These are phyloP conservation scores for Hemiprocne comata DNA, from an alignment of 2,113 vertebrate species.

Conservation along the genomic window DNA sequence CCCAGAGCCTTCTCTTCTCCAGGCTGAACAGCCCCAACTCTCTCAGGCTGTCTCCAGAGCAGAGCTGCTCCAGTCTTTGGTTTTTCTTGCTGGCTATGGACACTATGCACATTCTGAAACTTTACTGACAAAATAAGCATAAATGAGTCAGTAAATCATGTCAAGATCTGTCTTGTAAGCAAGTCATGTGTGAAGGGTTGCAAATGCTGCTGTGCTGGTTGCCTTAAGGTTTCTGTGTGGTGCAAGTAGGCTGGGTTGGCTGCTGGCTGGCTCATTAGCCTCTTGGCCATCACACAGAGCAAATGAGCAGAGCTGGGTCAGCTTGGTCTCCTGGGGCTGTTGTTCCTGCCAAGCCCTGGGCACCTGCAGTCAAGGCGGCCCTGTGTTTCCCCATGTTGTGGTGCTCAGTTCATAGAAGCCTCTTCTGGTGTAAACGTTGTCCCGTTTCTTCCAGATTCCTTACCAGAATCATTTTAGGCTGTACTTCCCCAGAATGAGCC, in stretches of 20 bases:
- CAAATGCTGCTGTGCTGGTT: not conserved
- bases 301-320: not conserved
- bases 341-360: not conserved
- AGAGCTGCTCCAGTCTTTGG: no score
- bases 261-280: not conserved
- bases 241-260: fast-evolving
- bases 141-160: not conserved
- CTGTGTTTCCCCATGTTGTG: fast-evolving
- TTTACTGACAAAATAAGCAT: not conserved
- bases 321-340: not conserved
- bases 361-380: not conserved
- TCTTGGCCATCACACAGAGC: fast-evolving
- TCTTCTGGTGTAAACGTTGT: not conserved
- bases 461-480: not conserved
- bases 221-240: not conserved
- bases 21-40: no score
- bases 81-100: not conserved
- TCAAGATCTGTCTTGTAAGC: not conserved
- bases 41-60: no score
- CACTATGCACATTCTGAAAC: not conserved
- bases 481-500: not conserved
- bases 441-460: not conserved
- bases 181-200: not conserved
- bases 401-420: not conserved
- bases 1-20: no score